phyloP scores from a whole-genome alignment of 2,113 vertebrate genomes.

The Antigone vipio region DNA sequence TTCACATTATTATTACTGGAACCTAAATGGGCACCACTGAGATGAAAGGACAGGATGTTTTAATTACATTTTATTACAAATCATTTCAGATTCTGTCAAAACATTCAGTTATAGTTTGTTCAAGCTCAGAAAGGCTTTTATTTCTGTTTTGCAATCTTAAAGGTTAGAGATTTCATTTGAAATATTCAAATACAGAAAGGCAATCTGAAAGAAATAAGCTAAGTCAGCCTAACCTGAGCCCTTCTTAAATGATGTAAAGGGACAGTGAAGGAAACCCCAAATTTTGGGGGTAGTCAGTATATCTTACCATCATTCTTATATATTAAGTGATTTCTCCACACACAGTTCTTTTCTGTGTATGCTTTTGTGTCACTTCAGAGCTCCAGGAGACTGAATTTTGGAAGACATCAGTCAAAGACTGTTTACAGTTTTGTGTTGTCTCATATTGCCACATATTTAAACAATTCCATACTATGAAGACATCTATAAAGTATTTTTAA shows the following conservation, averaged over 20 bases:
- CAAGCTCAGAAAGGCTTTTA: neutral
- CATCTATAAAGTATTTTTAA: neutral
- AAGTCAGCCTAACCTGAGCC: neutral
- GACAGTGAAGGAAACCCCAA: neutral
- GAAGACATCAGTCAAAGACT: neutral
- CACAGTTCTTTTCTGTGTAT: neutral
- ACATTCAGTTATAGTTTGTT: neutral
- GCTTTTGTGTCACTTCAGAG: neutral
- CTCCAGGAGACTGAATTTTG: neutral
- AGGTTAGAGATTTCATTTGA: neutral
- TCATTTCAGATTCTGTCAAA: neutral
- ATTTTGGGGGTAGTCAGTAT: neutral
- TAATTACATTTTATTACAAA: neutral
- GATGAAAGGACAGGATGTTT: neutral
- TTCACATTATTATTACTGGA: neutral
- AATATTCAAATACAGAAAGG: neutral
- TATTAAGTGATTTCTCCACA: neutral
- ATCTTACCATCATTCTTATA: neutral
- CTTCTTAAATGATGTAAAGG: neutral
- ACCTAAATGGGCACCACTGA: neutral
- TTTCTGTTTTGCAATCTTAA: neutral
- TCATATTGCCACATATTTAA: neutral
- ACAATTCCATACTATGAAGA: neutral
- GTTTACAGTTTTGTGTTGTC: neutral
- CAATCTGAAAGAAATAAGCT: neutral